Base-by-base conservation (phyloP, 2,113 vertebrate species). In the Mormyrus iriodes region DNA sequence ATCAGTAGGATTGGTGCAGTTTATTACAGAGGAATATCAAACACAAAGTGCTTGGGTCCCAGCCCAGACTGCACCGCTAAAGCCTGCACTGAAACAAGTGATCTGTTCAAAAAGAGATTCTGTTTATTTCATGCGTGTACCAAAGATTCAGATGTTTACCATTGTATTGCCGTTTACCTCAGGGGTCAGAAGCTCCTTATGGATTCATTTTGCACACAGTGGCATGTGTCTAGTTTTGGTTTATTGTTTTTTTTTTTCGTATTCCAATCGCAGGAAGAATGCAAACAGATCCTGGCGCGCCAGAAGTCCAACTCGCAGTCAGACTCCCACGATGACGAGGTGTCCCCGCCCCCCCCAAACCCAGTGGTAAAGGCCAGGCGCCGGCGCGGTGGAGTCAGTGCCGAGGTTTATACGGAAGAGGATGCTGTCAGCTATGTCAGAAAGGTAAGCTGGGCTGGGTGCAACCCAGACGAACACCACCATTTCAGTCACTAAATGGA, bases 341-440 rank as follows among this genome's bases (percentile, higher is more conserved):
- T 97, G 46, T 99, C 98, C 10, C 98, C 98, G 13, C 96, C 96
- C 3, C 98, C 97, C 0, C 98, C 97, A 0, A 98, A 98, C 93
- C 98, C 98, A 0, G 97, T 97, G 90, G 98, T 98, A 87, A 98
- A 98, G 93, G 97, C 97, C 0, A 96, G 98, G 0, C 95, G 95
- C 90, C 94, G 98, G 90, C 94, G 98, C 3, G 98, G 98, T 0
- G 98, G 98, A 0, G 98, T 99, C 94, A 99, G 98, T 0, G 98
- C 98, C 0, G 98, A 99, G 91, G 98, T 99, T 87, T 99, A 99
- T 94, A 99, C 98, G 0, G 98, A 99, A 91, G 98, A 99, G 65
- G 98, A 99, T 24, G 98, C 98, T 0, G 98, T 98, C 90, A 98
- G 98, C 91, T 99, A 99, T 0, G 98, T 99, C 88, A 96, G 98